Evolutionary conservation across 2,797 vertebrate genomes (phyloP).

Genomic region (Pipistrellus kuhlii): DNA sequence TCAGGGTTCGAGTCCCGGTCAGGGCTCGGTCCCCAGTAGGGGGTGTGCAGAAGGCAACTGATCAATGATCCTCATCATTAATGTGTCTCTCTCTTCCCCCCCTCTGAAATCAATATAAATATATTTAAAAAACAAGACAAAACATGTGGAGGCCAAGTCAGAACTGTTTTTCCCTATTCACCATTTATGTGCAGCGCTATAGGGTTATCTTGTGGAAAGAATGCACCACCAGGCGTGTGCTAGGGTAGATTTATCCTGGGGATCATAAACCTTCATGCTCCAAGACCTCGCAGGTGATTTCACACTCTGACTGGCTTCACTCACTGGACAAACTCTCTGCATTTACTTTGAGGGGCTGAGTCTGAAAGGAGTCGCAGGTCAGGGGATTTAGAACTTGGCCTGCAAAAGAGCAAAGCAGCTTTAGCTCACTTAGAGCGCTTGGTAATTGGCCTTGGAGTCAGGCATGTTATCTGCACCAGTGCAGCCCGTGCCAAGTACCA

Average conservation of each 20-base stretch:
- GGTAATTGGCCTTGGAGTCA: conserved; percentile 62
- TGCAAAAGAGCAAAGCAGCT: conserved; percentile 69
- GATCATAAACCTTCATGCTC: neutral
- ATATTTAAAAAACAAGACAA: too few species aligned
- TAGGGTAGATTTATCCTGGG: neutral
- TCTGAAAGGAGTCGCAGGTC: conserved; percentile 44
- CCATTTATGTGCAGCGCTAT: neutral
- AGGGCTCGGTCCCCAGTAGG: too few species aligned
- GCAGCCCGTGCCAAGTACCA: conserved; percentile 33
- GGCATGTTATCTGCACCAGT: conserved; percentile 29
- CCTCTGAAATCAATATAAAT: too few species aligned
- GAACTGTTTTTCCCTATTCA: neutral
- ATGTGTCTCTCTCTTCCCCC: too few species aligned
- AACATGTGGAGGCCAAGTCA: neutral
- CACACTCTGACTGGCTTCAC: neutral
- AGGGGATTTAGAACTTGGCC: conserved; percentile 55
- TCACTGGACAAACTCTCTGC: neutral
- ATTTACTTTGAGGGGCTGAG: neutral
- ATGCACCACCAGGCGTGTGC: neutral
- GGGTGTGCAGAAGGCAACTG: too few species aligned
- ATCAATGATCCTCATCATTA: too few species aligned
- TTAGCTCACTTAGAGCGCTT: conserved; percentile 36
- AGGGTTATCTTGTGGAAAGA: neutral
- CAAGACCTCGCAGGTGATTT: neutral
- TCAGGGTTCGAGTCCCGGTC: too few species aligned